Percentiles rank a stretch among this genome's conserved stretches.
Conservation (phyloP, 2,797 vertebrate genomes). For the Babyrousa celebensis region DNA sequence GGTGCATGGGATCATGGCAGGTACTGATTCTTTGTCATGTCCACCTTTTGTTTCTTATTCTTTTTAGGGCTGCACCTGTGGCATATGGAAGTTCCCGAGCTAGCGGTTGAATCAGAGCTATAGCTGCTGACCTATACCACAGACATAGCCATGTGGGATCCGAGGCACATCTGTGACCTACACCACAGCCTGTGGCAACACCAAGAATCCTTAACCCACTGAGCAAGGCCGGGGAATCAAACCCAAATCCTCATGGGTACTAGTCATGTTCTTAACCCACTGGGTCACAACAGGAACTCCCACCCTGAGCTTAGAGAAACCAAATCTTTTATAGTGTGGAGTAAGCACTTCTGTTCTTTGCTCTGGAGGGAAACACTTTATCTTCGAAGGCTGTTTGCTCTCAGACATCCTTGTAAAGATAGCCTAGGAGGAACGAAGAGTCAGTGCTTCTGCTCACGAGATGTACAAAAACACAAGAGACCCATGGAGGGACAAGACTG, state of each 20-base stretch:
- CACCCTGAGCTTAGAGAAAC: constrained; percentile 10
- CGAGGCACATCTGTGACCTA: not conserved
- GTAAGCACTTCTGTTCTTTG: constrained; percentile 46
- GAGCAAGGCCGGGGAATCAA: too few species aligned
- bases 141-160: too few species aligned
- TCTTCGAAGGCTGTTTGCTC: not conserved
- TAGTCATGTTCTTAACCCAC: too few species aligned
- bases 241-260: too few species aligned
- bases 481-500: not conserved
- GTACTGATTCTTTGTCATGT: not conserved
- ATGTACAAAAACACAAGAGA: not conserved
- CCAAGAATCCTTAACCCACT: too few species aligned
- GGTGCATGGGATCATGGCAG: not conserved
- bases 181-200: too few species aligned
- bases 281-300: too few species aligned
- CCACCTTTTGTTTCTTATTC: not conserved
- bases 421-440: not conserved
- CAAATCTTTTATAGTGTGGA: not conserved
- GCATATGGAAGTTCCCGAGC: too few species aligned
- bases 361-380: not conserved
- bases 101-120: too few species aligned
- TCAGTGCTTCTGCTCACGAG: not conserved
- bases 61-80: too few species aligned
- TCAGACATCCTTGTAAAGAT: constrained; percentile 25
- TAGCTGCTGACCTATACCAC: too few species aligned